phyloP scores from a whole-genome alignment of 1,140 invertebrate genomes.

The Eubasilissa regina region DNA sequence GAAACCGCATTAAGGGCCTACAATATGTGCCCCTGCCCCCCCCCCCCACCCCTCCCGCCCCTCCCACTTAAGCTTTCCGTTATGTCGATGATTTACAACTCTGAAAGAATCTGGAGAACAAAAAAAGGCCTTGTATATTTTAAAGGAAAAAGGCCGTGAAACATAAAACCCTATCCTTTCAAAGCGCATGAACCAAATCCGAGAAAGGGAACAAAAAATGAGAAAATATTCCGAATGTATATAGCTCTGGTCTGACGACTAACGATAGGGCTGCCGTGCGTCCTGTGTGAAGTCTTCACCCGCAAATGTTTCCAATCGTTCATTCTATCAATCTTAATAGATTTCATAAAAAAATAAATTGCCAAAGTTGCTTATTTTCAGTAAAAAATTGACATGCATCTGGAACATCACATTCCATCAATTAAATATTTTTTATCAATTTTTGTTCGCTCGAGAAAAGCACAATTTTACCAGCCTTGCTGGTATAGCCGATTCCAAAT shows the following conservation, averaged over 20 bases:
- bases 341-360: no score
- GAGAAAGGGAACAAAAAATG: conserved; percentile 52
- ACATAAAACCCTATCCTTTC: conserved; percentile 59
- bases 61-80: conserved; percentile 55
- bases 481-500: no score
- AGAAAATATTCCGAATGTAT: conserved; percentile 36
- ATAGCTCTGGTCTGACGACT: not conserved
- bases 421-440: no score
- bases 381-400: no score
- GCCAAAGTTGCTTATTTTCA: no score
- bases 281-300: no score
- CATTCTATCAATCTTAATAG: no score
- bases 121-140: conserved; percentile 57
- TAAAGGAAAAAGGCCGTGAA: conserved; percentile 56
- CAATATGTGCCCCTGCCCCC: conserved; percentile 37
- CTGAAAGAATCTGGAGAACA: conserved; percentile 53
- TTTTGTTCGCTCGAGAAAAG: no score
- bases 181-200: conserved; percentile 52
- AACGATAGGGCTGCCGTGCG: conserved; percentile 23
- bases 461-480: no score
- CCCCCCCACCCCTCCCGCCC: no score
- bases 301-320: no score
- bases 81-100: conserved; percentile 59
- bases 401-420: no score
- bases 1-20: conserved; percentile 39